Percentiles rank a stretch among this genome's conserved stretches.
These are phyloP conservation scores for Piaya cayana DNA, from an alignment of 2,113 vertebrate genomes.

Conservation along the genomic window DNA sequence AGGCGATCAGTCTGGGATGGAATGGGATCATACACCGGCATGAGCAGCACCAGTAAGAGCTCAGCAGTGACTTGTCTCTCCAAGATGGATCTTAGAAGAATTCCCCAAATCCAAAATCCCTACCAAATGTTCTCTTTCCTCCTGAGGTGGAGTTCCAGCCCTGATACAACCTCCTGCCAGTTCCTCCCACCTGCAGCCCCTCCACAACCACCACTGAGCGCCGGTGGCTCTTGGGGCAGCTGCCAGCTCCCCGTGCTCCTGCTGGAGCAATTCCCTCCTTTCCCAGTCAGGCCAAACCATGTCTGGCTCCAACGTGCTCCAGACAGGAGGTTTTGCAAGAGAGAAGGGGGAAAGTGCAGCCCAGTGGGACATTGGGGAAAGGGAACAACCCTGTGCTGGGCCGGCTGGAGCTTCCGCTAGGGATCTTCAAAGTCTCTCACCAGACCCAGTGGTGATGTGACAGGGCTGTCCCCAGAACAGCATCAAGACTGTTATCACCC, in stretches of 20 bases:
- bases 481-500: fast-evolving
- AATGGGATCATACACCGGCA: fast-evolving
- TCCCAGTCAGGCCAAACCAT: background rate
- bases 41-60: fast-evolving
- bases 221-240: background rate
- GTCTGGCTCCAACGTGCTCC: background rate
- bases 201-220: fast-evolving
- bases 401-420: background rate
- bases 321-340: background rate
- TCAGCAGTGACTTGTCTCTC: background rate
- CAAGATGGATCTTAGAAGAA: background rate
- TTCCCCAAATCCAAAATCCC: background rate
- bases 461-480: background rate
- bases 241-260: fast-evolving
- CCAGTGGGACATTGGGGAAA: fast-evolving
- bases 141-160: background rate
- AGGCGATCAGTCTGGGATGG: background rate
- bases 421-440: background rate
- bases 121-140: background rate
- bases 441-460: background rate
- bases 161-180: background rate
- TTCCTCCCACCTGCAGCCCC: background rate
- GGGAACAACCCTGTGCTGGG: background rate
- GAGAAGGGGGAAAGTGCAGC: no score
- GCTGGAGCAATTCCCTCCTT: background rate